Conservation (phyloP, 2,797 vertebrate genomes). For the Alosa sapidissima region DNA sequence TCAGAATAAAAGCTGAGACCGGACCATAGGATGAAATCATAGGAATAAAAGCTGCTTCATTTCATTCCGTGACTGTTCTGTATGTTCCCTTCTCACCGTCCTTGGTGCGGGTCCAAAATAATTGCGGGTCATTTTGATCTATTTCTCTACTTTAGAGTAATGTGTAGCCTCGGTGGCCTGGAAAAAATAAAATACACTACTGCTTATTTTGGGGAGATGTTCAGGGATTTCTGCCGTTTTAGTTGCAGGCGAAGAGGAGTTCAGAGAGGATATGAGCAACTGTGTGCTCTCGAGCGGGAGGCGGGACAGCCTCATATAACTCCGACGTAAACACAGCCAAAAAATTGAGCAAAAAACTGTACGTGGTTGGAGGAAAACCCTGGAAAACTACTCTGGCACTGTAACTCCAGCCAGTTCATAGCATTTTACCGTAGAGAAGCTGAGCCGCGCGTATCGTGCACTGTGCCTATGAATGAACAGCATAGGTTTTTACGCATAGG, state of each 20-base stretch:
- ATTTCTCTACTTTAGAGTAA: not conserved
- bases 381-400: conserved; percentile 40
- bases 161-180: not conserved
- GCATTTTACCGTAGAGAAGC: not conserved
- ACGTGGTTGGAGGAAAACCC: conserved; percentile 51
- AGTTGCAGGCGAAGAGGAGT: not conserved
- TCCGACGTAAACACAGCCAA: conserved; percentile 36
- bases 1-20: not conserved
- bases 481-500: not conserved
- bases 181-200: not conserved
- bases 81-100: not conserved
- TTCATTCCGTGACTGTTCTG: not conserved
- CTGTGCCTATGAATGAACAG: not conserved
- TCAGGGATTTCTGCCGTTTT: not conserved
- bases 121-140: not conserved
- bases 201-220: not conserved
- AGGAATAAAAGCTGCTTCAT: not conserved
- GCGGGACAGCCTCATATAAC: conserved; percentile 31
- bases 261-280: conserved; percentile 18
- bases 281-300: conserved; percentile 27
- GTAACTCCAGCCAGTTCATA: conserved; percentile 22
- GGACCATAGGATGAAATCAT: not conserved
- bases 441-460: not conserved
- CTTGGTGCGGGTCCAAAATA: not conserved
- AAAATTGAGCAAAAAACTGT: not conserved